Evolutionary conservation across 2,888 invertebrate species (phyloP), one percentile per base, ranked within the genome.

Genomic region (Tipula confusa): DNA sequence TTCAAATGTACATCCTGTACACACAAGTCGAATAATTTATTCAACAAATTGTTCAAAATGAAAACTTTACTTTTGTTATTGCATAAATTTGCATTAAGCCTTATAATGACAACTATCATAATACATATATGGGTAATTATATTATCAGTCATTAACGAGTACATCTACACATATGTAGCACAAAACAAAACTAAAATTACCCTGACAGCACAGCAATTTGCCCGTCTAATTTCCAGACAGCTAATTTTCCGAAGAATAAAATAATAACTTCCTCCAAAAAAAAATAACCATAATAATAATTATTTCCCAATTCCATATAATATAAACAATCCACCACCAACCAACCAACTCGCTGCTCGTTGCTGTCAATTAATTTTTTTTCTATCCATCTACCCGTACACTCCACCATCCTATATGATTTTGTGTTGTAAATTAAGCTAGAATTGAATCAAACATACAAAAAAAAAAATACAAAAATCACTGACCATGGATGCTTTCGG

Each of bases 331-430:
- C 64, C 24, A 24, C 64, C 64, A 24, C 64, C 64, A 7, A 24
- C 64, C 64, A 64, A 24, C 24, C 9, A 6, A 64, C 64, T 24
- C 43, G 18, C 15, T 43, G 4, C 43, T 43, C 6, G 43, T 15
- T 43, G n/a, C 64, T 64, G 64, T 64, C 64, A 64, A 64, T 64
- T 64, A 64, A 24, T 64, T 64, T 64, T 64, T 64, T 64, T 64
- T 64, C 18, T 64, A 24, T 64, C 7, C 64, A 64, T 24, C 24
- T 64, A 2, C 64, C 9, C 64, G 11, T n/a, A n/a, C 64, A 0
- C n/a, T 2, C 64, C 64, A 64, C 64, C 9, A 64, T 24, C 18
- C 1, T 9, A 24, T 24, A 64, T 64, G 64, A 64, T 9, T 9
- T 64, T 64, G 64, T 24, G 24, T 24, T 64, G 2, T 24, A 64